These are phyloP conservation scores for Steinernema feltiae DNA, from an alignment of 1,140 invertebrate species.

Conservation along the genomic window DNA sequence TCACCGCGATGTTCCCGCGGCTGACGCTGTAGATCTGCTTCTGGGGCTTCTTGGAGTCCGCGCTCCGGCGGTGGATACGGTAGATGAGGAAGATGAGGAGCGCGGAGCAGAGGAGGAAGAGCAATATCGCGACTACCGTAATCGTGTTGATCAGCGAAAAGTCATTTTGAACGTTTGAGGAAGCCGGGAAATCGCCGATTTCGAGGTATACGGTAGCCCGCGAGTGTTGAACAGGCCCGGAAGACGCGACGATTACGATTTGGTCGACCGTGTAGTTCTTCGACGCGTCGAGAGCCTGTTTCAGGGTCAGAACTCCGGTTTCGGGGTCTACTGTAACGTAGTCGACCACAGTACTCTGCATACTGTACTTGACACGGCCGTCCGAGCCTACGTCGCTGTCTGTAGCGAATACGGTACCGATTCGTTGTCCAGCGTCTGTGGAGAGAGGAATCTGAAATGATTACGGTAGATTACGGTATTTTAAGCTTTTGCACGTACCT, in stretches of 20 bases:
- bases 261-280: conserved; percentile 40
- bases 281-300: conserved; percentile 15
- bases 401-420: conserved; percentile 43
- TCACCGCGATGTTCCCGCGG: conserved; percentile 34
- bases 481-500: conserved; percentile 33
- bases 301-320: conserved; percentile 30
- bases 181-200: conserved; percentile 19
- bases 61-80: conserved; percentile 14
- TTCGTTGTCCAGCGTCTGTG: conserved; percentile 27
- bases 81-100: conserved; percentile 20
- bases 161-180: not conserved
- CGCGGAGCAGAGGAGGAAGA: conserved; percentile 23
- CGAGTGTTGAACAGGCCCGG: conserved; percentile 24
- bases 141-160: conserved; percentile 19
- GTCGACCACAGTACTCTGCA: conserved; percentile 18
- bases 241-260: conserved; percentile 38
- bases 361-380: conserved; percentile 41
- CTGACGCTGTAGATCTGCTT: conserved; percentile 37
- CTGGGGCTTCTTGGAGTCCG: conserved; percentile 17
- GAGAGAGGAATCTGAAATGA: conserved; percentile 44
- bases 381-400: conserved; percentile 43
- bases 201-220: conserved; percentile 32
- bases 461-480: not conserved
- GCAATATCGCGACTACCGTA: not conserved
- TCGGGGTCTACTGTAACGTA: conserved; percentile 38